Evolutionary conservation across 2,113 vertebrate genomes (phyloP).

Genomic region (Phoenicopterus ruber): DNA sequence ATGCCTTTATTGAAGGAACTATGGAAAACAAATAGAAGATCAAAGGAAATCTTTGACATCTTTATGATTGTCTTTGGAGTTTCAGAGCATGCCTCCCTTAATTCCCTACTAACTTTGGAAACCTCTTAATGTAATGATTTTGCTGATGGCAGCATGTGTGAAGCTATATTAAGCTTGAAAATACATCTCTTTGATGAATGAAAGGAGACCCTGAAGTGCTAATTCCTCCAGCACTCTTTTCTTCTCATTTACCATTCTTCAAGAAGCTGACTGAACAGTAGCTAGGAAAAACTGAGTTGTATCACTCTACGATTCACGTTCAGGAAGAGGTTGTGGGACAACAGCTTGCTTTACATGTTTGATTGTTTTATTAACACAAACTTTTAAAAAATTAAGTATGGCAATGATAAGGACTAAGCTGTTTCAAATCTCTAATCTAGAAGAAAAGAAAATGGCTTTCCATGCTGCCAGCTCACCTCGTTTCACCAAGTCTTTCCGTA

Average conservation of each 20-base stretch:
- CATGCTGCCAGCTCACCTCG: neutral
- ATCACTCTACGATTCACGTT: neutral
- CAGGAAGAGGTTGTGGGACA: neutral
- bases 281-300: neutral
- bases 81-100: neutral
- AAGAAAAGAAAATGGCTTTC: neutral
- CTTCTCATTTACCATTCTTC: neutral
- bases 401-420: neutral
- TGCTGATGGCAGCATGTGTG: slow-evolving; percentile 33
- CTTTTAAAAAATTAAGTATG: neutral
- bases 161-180: slow-evolving; percentile 33
- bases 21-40: slow-evolving; percentile 27
- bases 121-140: slow-evolving; percentile 7
- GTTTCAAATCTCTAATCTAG: neutral
- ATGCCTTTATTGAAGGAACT: neutral
- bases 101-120: slow-evolving; percentile 30
- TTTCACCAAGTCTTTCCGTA: neutral
- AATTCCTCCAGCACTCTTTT: slow-evolving; percentile 22
- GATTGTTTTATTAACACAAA: neutral
- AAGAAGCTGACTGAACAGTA: neutral
- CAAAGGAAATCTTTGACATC: neutral
- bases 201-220: slow-evolving; percentile 32
- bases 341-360: neutral
- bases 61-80: slow-evolving; percentile 1
- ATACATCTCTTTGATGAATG: slow-evolving; percentile 36